These are phyloP conservation scores for Notoglanidium macrostoma DNA, from an alignment of 2,797 vertebrate genomes.

Conservation along the genomic window DNA sequence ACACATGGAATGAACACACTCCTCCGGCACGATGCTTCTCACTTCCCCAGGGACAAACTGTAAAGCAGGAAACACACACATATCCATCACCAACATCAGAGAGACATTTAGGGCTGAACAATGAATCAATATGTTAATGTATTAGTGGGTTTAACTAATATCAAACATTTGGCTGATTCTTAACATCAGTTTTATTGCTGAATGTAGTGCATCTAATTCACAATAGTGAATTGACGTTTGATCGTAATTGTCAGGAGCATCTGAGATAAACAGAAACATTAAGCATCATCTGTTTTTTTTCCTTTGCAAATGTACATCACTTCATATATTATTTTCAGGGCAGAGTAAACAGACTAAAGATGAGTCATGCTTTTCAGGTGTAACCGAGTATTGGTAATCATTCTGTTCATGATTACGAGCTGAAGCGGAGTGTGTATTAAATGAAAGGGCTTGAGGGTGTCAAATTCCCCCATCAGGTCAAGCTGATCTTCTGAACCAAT, in stretches of 20 bases:
- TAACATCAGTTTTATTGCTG: background rate
- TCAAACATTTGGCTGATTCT: background rate
- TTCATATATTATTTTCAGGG: background rate
- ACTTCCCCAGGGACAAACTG: constrained; percentile 64
- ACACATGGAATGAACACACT: constrained; percentile 60
- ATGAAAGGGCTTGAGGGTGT: constrained; percentile 11
- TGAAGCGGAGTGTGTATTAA: background rate
- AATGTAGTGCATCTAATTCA: background rate
- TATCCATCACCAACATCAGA: background rate
- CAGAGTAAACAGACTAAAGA: background rate
- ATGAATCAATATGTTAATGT: background rate
- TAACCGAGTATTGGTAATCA: background rate
- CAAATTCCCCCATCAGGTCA: constrained; percentile 16
- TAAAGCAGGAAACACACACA: constrained; percentile 44
- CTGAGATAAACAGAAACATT: background rate
- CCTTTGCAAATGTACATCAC: background rate
- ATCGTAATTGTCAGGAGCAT: background rate
- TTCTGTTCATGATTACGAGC: background rate
- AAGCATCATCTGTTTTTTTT: background rate
- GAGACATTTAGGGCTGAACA: background rate
- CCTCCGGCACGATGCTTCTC: constrained; percentile 37
- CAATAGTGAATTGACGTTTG: background rate
- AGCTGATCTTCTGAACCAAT: constrained; percentile 25
- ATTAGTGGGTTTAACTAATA: background rate
- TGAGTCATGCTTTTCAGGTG: background rate